phyloP scores from a whole-genome alignment of 2,113 vertebrate species.

The Nerophis ophidion region DNA sequence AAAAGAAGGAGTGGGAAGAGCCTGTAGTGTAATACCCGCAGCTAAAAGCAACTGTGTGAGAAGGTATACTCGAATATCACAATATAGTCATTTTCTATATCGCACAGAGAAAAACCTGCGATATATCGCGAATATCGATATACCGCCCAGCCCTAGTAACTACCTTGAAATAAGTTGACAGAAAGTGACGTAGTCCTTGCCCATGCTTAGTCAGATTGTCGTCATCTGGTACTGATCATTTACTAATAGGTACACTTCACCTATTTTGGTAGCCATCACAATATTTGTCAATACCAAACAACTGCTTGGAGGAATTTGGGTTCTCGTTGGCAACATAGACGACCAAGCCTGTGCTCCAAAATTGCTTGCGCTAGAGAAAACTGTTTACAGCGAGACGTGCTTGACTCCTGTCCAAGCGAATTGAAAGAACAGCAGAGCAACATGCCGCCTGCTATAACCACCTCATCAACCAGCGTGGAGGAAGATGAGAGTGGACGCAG shows the following conservation, averaged over 20 bases:
- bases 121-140: no score
- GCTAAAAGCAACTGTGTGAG: no score
- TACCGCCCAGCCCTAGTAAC: no score
- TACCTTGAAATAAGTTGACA: no score
- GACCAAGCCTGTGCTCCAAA: background rate
- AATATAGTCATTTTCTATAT: no score
- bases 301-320: background rate
- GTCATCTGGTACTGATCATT: no score
- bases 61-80: no score
- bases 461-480: conserved; percentile 32
- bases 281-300: background rate
- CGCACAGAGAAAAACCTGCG: no score
- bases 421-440: conserved; percentile 21
- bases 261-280: background rate
- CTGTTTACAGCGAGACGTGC: background rate
- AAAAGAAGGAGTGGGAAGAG: no score
- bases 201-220: no score
- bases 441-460: conserved; percentile 16
- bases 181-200: no score
- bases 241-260: background rate
- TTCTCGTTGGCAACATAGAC: background rate
- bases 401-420: conserved; percentile 5
- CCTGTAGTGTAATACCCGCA: no score
- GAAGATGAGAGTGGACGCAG: conserved; percentile 26
- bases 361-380: conserved; percentile 5